Evolutionary conservation across 2,113 vertebrate species (phyloP).

Genomic region (Otolemur garnettii): DNA sequence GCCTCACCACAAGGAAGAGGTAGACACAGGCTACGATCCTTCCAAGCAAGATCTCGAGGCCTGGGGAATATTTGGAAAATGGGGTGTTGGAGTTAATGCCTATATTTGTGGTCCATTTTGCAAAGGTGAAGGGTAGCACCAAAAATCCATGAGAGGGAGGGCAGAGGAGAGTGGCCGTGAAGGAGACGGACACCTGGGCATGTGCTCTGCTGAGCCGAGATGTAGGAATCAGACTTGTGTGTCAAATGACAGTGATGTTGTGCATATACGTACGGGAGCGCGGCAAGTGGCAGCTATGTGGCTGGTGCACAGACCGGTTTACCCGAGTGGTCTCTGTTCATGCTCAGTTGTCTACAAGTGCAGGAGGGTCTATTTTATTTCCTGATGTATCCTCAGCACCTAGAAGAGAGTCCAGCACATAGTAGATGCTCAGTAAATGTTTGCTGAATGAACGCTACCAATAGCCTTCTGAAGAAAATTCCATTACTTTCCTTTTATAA

Average conservation of each 20-base stretch:
- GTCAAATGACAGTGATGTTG: background rate
- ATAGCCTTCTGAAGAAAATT: background rate
- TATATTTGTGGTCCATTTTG: background rate
- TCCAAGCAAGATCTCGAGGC: background rate
- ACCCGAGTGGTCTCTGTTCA: background rate
- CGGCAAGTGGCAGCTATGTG: fast-evolving
- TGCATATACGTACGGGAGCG: fast-evolving
- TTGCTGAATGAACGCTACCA: background rate
- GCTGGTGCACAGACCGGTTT: background rate
- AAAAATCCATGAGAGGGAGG: background rate
- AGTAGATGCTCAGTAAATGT: background rate
- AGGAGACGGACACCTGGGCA: background rate
- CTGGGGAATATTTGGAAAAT: background rate
- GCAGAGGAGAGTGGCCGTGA: background rate
- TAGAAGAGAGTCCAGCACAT: background rate
- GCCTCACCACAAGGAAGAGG: background rate
- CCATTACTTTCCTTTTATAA: background rate
- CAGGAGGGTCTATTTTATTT: background rate
- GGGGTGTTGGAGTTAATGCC: background rate
- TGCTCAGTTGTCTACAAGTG: background rate
- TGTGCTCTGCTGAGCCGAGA: background rate
- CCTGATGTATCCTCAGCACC: background rate
- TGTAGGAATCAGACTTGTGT: background rate
- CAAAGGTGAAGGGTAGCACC: background rate
- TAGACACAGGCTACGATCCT: background rate